These are phyloP conservation scores for Pygmarrhopalites habei DNA, from an alignment of 1,140 invertebrate genomes.

Conservation along the genomic window DNA sequence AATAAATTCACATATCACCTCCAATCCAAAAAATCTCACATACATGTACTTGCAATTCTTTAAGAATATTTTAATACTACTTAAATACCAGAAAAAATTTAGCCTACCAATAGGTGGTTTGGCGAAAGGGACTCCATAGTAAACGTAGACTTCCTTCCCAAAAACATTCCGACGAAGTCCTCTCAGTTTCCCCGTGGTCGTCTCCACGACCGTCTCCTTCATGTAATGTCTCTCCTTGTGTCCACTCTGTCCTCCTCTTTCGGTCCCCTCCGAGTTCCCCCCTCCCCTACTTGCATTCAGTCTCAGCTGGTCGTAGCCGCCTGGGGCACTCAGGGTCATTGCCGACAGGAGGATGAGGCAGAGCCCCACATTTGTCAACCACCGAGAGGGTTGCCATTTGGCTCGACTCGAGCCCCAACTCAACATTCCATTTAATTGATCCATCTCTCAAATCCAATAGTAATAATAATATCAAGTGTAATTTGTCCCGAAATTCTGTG, in stretches of 20 bases:
- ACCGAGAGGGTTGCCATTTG: no score
- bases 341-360: background rate
- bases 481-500: no score
- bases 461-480: no score
- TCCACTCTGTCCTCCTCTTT: background rate
- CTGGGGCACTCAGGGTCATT: background rate
- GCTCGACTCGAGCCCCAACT: no score
- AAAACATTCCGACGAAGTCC: constrained; percentile 68
- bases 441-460: no score
- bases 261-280: background rate
- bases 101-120: constrained; percentile 79
- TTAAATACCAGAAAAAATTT: no score
- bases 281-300: background rate
- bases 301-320: background rate
- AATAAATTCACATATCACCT: no score
- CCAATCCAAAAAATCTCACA: no score
- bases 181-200: constrained; percentile 60
- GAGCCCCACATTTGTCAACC: background rate
- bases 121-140: constrained; percentile 89
- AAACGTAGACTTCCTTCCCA: constrained; percentile 76
- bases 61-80: no score
- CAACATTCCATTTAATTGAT: no score
- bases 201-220: constrained; percentile 14
- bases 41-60: no score
- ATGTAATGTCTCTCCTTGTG: constrained; percentile 21